Evolutionary conservation across 2,797 vertebrate genomes (phyloP).

Genomic region (Intellagama lesueurii): DNA sequence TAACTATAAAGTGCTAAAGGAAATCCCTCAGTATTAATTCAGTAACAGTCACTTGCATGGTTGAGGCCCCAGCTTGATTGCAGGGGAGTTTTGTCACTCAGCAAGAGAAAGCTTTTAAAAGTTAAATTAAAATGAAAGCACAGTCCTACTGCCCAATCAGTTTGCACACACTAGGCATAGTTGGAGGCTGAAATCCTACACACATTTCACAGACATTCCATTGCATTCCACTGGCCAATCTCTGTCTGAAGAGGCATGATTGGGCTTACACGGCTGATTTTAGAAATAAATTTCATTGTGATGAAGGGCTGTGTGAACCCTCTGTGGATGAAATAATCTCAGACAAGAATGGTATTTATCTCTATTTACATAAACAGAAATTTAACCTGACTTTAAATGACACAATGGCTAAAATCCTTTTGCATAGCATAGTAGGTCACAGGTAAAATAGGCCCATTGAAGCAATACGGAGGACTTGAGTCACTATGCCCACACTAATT

Average conservation of each 20-base stretch:
- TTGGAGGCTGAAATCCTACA: neutral
- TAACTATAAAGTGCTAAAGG: conserved; percentile 71
- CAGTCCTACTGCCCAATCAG: neutral
- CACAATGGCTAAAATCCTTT: too few species aligned
- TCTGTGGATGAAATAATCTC: neutral
- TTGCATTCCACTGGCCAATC: neutral
- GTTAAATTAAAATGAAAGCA: neutral
- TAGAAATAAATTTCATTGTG: neutral
- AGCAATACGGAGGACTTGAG: neutral
- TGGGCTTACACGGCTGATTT: neutral
- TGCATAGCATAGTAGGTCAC: too few species aligned
- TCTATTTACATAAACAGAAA: too few species aligned
- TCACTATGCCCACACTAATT: neutral
- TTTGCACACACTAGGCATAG: neutral
- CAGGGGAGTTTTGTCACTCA: conserved; percentile 36
- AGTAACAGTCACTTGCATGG: conserved; percentile 59
- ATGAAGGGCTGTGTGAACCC: neutral
- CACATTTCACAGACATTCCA: too few species aligned
- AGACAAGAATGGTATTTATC: neutral
- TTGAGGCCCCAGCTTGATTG: conserved; percentile 40
- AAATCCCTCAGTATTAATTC: conserved; percentile 66
- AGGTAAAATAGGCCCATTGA: neutral
- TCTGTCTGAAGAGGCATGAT: neutral
- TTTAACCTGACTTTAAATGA: too few species aligned
- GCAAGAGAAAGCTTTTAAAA: conserved; percentile 38